phyloP scores from a whole-genome alignment of 2,888 invertebrate species.

The Nomada hirtipes region DNA sequence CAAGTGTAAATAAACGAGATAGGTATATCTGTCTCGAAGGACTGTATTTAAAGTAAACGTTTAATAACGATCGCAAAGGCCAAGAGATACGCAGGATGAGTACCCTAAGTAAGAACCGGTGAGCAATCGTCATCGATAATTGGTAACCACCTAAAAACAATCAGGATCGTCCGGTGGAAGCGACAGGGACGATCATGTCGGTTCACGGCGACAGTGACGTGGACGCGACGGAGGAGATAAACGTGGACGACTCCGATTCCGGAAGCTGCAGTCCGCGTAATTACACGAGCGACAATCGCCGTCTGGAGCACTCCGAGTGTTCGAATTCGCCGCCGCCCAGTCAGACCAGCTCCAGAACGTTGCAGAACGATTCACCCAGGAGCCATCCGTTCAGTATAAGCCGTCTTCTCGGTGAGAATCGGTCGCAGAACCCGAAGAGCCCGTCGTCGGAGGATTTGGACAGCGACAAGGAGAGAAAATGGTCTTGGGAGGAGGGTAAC shows the following conservation, averaged over 20 bases:
- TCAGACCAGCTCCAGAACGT: constrained; percentile 73
- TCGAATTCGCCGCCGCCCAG: constrained; percentile 74
- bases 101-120: not conserved
- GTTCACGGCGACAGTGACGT: constrained; percentile 81
- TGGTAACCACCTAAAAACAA: not conserved
- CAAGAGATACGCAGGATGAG: constrained; percentile 22
- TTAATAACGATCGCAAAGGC: not conserved
- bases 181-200: constrained; percentile 73
- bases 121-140: too few relatives aligned
- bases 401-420: constrained; percentile 79
- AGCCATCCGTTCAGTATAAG: constrained; percentile 83
- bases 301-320: constrained; percentile 76
- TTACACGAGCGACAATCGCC: constrained; percentile 66
- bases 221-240: constrained; percentile 82
- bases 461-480: constrained; percentile 79
- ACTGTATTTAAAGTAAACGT: not conserved
- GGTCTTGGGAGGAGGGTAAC: constrained; percentile 79
- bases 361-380: constrained; percentile 77
- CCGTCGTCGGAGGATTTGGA: constrained; percentile 78
- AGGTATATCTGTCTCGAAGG: too few relatives aligned
- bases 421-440: constrained; percentile 75
- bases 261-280: constrained; percentile 79
- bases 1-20: too few relatives aligned
- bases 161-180: not conserved
- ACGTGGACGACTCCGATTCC: constrained; percentile 82